Evolutionary conservation across 2,113 vertebrate genomes (phyloP), one percentile per base, ranked within the genome.

Genomic region (Chamaea fasciata): DNA sequence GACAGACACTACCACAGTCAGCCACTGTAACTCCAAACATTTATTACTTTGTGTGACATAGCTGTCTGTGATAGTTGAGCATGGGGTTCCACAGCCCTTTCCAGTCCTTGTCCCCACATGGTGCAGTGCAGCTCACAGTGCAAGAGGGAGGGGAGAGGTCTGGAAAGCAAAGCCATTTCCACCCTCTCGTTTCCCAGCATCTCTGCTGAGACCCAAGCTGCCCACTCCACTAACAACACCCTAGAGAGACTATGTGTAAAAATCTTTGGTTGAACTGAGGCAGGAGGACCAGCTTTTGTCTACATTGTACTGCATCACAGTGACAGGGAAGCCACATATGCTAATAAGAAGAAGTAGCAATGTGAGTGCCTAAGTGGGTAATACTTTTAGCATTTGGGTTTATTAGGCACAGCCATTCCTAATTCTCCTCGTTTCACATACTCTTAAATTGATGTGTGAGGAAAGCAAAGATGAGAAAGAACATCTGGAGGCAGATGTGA

Each of bases 361-460:
- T 2, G 2, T 47, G 19, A 31, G 39, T 64, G 33, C 60, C 4
- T 81, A 87, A 81, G 11, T 55, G 33, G 19, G 39, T 30, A 82
- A 60, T 76, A 67, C 69, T 87, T 94, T 89, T 79, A 85, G 46
- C 15, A 84, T 69, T 21, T 47, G 39, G 41, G 24, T 37, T 92
- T 80, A 73, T 64, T 33, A 60, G 87, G 57, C 13, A 81, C 22
- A 69, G 46, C 15, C 73, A 73, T 35, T 91, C 39, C 50, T 87
- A 71, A 90, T 88, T 90, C 60, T 91, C 41, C 47, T 78, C 44
- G 2, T 69, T 90, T 79, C 71, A 92, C 31, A 86, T n/a, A 89
- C 28, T 69, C 70, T 62, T 49, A 94, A 63, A 68, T 16, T 73
- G 68, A 78, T 33, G 22, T 65, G 52, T 78, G 78, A 75, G 47